Conservation (phyloP, 2,113 vertebrate species). For the Collichthys lucidus region DNA sequence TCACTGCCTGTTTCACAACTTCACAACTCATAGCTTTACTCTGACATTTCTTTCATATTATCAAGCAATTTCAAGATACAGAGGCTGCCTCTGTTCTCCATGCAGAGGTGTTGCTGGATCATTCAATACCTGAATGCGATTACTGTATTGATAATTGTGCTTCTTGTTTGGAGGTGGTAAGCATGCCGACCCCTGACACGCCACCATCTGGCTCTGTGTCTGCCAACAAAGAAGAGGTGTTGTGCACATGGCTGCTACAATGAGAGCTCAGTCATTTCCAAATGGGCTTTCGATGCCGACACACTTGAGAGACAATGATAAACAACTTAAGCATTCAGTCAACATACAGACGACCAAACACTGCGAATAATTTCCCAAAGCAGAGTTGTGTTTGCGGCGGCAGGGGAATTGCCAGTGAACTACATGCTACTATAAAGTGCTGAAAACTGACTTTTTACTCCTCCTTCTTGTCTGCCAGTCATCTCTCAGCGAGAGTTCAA, state of each 20-base stretch:
- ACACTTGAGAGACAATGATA: conserved; percentile 12
- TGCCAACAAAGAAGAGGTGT: background rate
- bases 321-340: conserved; percentile 35
- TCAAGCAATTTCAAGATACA: conserved; percentile 18
- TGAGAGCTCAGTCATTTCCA: background rate
- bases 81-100: conserved; percentile 6
- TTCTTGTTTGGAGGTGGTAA: conserved; percentile 22
- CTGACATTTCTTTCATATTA: conserved; percentile 12
- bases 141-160: conserved; percentile 18
- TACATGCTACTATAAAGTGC: conserved; percentile 22
- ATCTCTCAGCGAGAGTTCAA: conserved; percentile 54
- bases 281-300: background rate
- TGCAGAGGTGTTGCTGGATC: background rate
- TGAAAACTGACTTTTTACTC: conserved; percentile 25
- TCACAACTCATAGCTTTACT: conserved; percentile 33
- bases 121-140: background rate
- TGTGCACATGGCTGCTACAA: background rate
- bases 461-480: conserved; percentile 56
- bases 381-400: background rate
- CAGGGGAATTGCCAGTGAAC: conserved; percentile 18
- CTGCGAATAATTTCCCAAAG: conserved; percentile 16
- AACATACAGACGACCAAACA: conserved; percentile 20
- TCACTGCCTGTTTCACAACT: conserved; percentile 50
- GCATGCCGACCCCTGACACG: background rate
- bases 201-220: conserved; percentile 20